Conservation (phyloP, 2,113 vertebrate genomes). For the Phylloscopus trochilus region DNA sequence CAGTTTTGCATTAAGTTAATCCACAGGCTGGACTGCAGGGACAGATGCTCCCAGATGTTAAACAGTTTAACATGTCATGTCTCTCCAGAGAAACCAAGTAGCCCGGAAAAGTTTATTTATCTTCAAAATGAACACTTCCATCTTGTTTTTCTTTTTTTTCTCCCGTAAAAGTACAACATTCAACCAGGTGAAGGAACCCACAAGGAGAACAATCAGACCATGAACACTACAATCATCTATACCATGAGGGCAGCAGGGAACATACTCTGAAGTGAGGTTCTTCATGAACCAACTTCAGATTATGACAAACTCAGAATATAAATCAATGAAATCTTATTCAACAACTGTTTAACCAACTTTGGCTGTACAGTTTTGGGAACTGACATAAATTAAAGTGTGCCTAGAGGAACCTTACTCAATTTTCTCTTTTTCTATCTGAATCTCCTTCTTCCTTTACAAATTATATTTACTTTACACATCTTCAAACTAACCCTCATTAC, state of each 20-base stretch:
- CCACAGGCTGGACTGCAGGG: not conserved
- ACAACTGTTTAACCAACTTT: not conserved
- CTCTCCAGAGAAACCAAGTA: not conserved
- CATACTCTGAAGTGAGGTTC: not conserved
- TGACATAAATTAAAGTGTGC: not conserved
- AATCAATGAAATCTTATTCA: not conserved
- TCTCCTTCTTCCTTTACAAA: not conserved
- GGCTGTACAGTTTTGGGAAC: not conserved
- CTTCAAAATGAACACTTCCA: not conserved
- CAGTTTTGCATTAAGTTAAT: not conserved
- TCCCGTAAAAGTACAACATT: not conserved
- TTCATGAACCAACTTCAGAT: not conserved
- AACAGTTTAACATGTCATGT: not conserved
- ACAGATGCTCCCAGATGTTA: not conserved
- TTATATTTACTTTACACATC: not conserved
- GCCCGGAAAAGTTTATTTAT: not conserved
- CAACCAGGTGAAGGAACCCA: not conserved
- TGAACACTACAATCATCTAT: not conserved
- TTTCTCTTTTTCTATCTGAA: not conserved
- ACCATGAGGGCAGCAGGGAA: not conserved
- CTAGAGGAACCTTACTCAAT: not conserved
- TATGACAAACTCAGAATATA: not conserved
- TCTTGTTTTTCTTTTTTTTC: not conserved
- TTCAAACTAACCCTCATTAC: not conserved
- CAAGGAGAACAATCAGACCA: not conserved